Base-by-base conservation (phyloP, 2,797 vertebrate genomes). In the Sphenopsis melanotis region DNA sequence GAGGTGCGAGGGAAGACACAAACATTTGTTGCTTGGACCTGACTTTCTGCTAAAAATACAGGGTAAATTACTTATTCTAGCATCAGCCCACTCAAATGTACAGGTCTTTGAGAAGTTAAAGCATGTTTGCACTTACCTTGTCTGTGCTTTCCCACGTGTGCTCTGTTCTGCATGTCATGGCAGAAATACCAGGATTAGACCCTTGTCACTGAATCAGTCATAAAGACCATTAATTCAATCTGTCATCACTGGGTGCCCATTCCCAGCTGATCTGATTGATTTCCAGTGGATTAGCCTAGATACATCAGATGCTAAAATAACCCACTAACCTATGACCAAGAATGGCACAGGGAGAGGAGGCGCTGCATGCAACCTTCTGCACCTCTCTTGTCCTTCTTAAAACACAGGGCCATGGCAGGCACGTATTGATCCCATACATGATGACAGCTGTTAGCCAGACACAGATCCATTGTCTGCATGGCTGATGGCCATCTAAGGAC, bases 141-240 rank as follows among this genome's bases (percentile, higher is more conserved):
- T 53, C 66, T 37, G 11, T 72, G 47, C 78, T 72, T 61, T 61
- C 34, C 59, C 32, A 10, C 20, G 41, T 46, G 29, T 55, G 19
- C 60, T 78, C 37, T 1, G 1, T 46, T 91, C 84, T 66, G 53
- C 60, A 36, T 1, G 1, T 44, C 50, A 23, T 8, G 1, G 52
- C 72, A 85, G 72, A 93, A 79, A 81, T 53, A 86, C 65, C 96
- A 86, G 66, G 72, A 94, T 93, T 90, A 91, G 72, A 52, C 46
- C 49, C 63, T 52, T 81, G 88, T 88, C 82, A 66, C 42, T 81
- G 84, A 93, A 89, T 71, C 6, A 4, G 53, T 0, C 0, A 77
- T 84, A 91, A 93, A 94, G 86, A 86, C 81, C 71, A 95, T 96
- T 95, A 93, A 90, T 83, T 86, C 24, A 11, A 46, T 94, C 94